phyloP scores from a whole-genome alignment of 2,113 vertebrate genomes.

The Coptodon bakossiorum region DNA sequence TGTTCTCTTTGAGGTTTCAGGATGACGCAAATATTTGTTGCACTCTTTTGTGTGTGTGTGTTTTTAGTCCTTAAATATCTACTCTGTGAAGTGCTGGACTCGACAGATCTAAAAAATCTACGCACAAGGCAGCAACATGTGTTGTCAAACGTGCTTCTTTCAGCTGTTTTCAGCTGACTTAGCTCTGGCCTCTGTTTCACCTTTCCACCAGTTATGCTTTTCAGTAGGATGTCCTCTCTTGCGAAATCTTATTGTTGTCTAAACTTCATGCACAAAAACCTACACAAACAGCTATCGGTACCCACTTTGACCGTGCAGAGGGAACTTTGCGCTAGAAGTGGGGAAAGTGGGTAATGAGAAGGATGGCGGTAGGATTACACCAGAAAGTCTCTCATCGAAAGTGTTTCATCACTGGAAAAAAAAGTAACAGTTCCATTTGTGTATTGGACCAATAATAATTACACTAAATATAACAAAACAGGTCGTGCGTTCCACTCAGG shows the following conservation, averaged over 20 bases:
- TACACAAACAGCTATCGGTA: not conserved
- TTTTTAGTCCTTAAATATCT: not conserved
- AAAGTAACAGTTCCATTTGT: slow-evolving; percentile 22
- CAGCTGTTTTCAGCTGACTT: not conserved
- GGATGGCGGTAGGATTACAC: not conserved
- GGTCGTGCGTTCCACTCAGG: not conserved
- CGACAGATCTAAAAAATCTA: not conserved
- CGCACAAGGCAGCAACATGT: not conserved
- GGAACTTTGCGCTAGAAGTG: not conserved
- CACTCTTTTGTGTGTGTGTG: not conserved
- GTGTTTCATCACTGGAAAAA: slow-evolving; percentile 4
- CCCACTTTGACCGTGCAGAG: not conserved
- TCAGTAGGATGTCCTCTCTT: not conserved
- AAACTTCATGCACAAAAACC: not conserved
- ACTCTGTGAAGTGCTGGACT: not conserved
- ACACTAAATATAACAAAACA: slow-evolving; percentile 5
- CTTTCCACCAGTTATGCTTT: not conserved
- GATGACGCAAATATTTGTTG: not conserved
- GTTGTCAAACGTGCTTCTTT: not conserved
- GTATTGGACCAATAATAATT: slow-evolving; percentile 25
- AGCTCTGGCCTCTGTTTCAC: slow-evolving; percentile 17
- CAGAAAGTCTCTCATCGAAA: not conserved
- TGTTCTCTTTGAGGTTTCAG: slow-evolving; percentile 2
- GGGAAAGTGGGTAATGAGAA: not conserved
- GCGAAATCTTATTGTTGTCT: not conserved